Evolutionary conservation across 2,888 invertebrate genomes (phyloP), one percentile per base, ranked within the genome.

Genomic region (Epistrophella euchroma): DNA sequence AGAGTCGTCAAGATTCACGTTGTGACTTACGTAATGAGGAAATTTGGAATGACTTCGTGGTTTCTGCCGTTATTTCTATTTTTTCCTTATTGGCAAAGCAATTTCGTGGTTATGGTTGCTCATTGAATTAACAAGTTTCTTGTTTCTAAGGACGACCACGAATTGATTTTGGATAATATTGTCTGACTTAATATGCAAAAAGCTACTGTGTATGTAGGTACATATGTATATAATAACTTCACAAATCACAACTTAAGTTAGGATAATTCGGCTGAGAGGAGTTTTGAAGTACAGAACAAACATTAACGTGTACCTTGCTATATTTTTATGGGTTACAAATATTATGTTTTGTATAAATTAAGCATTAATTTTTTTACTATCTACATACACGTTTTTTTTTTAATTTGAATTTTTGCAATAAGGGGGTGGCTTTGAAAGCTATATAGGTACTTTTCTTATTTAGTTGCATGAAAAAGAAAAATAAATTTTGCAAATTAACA

Each of bases 41-140:
- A 73, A 45, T 32, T 76, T 15, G 55, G 35, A 66, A 45, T 15
- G 37, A 68, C 64, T 64, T 64, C 11, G 64, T 43, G 66, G 22
- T 35, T 74, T 72, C 19, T 56, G 43, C 11, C 56, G 28, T 56
- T 32, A 35, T 40, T 22, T 43, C 10, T n/a, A n/a, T 25, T 13
- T 71, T 58, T 56, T 55, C 76, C 56, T 72, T 45, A 22, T 78
- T 88, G 87, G 84, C 35, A 45, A 52, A 76, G 32, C 50, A 43
- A 15, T 52, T 56, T 66, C 17, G 74, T 40, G 55, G 64, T 83
- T 72, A 40, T 60, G 62, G 45, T 52, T 58, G 60, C 73, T 87
- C 90, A 92, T 92, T 91, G 92, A 92, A 92, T 92, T 92, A 92
- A 92, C 92, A 92, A 92, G 90, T 90, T 91, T 90, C 89, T 88